Base-by-base conservation (phyloP, 1,140 invertebrate species). In the Panulirus ornatus region DNA sequence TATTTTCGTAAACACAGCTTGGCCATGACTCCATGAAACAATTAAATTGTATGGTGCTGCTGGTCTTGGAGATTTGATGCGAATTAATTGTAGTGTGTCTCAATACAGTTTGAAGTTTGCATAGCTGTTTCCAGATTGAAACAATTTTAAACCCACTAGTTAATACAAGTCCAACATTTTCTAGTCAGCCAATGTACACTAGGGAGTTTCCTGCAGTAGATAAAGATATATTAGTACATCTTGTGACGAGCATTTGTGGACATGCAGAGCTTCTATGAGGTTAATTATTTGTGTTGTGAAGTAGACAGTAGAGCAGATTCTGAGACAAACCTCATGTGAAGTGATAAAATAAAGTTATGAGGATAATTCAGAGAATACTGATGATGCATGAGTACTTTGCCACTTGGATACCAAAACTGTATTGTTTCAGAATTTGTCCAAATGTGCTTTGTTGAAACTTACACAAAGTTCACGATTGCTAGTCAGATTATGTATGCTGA, bases 111-210 rank as follows among this genome's bases (percentile, higher is more conserved):
- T 30, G 22, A 30, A 58, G 44, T 73, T 44, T 84, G 66, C 42
- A 73, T 73, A 84, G 73, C 70, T 70, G 58, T 73, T 84, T 71
- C 66, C 83, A 84, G 66, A 70, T 71, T 78, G 34, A 88, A 78
- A 63, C n/a, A 78, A 79, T 34, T 27, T 82, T 63, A 78, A 66
- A 51, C 40, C n/a, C 58, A 88, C 54, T 88, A 81, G 76, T 79
- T 75, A 89, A 83, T 47, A 83, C 58, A 88, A 89, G 44, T 75
- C 88, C 71, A 89, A 89, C 88, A 89, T 82, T 89, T 83, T 89
- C 88, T 89, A 89, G 88, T 89, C 88, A 89, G 85, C 85, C 88
- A 82, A 89, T 76, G 88, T 89, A 89, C 88, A 89, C 88, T 89
- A 89, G 79, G 70, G 88, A 83, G 79, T 88, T 88, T 89, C 79